These are phyloP conservation scores for Spea bombifrons DNA, from an alignment of 2,113 vertebrate species.

Conservation along the genomic window DNA sequence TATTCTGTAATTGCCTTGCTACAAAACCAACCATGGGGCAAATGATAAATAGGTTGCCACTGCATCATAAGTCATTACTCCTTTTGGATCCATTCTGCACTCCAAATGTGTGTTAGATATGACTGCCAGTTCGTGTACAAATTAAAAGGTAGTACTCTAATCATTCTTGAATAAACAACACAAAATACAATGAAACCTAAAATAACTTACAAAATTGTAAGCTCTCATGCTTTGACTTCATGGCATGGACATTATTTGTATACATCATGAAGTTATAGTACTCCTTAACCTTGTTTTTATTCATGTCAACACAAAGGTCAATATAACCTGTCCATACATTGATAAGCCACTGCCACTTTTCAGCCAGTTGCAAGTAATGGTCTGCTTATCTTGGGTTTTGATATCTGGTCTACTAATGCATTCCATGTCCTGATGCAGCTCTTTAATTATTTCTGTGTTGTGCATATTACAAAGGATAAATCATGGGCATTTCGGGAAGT, in stretches of 20 bases:
- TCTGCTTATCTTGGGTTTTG: not conserved
- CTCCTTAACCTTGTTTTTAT: not conserved
- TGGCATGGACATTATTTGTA: not conserved
- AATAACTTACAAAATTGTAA: too few relatives aligned
- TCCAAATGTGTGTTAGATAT: too few relatives aligned
- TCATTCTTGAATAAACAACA: too few relatives aligned
- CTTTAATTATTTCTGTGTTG: constrained; percentile 76
- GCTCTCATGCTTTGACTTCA: too few relatives aligned
- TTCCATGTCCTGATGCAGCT: constrained; percentile 57
- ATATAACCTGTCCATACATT: not conserved
- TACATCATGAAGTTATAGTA: not conserved
- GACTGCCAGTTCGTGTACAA: too few relatives aligned
- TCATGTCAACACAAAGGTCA: not conserved
- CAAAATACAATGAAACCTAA: too few relatives aligned
- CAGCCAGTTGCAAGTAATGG: not conserved
- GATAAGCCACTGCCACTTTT: not conserved
- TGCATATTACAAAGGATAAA: constrained; percentile 77
- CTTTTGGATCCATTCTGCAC: too few relatives aligned
- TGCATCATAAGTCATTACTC: too few relatives aligned
- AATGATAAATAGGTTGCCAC: too few relatives aligned
- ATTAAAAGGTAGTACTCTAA: too few relatives aligned
- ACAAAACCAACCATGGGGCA: too few relatives aligned
- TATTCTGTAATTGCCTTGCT: too few relatives aligned
- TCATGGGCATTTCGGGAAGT: constrained; percentile 71
- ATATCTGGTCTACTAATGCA: constrained; percentile 47